Evolutionary conservation across 2,113 vertebrate genomes (phyloP).

Genomic region (Cebus imitator): DNA sequence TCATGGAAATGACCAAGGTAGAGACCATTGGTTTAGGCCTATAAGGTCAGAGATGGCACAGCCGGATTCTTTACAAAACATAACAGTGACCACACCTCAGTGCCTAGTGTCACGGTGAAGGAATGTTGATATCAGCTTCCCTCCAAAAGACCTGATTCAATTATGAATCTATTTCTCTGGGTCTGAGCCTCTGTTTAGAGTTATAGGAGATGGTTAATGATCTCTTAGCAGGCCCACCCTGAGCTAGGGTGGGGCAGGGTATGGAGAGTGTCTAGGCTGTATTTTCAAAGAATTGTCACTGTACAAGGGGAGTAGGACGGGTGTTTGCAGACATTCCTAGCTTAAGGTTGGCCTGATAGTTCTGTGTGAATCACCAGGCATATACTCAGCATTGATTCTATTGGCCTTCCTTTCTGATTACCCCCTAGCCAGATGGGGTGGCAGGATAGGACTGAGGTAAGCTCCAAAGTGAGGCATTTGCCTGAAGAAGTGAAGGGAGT

Average conservation of each 20-base stretch:
- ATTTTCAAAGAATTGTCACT: neutral
- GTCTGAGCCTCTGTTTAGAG: neutral
- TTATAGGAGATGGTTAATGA: neutral
- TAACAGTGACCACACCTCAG: neutral
- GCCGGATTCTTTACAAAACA: neutral
- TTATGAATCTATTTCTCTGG: neutral
- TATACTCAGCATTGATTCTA: neutral
- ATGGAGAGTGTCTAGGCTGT: neutral
- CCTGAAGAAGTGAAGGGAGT: neutral
- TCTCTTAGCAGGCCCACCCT: neutral
- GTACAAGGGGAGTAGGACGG: neutral
- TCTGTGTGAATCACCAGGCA: neutral
- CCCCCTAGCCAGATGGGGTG: accelerated
- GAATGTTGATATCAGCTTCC: neutral
- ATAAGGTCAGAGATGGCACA: neutral
- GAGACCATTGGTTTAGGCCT: neutral
- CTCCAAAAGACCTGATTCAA: neutral
- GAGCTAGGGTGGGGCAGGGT: neutral
- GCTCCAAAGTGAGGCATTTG: neutral
- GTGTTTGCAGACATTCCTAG: neutral
- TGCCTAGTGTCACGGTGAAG: neutral
- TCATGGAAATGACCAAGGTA: neutral
- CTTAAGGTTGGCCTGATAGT: neutral
- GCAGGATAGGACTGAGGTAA: too few species aligned
- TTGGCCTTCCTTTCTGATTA: neutral